Conservation (phyloP, 2,113 vertebrate species). For the Periophthalmus modestus region DNA sequence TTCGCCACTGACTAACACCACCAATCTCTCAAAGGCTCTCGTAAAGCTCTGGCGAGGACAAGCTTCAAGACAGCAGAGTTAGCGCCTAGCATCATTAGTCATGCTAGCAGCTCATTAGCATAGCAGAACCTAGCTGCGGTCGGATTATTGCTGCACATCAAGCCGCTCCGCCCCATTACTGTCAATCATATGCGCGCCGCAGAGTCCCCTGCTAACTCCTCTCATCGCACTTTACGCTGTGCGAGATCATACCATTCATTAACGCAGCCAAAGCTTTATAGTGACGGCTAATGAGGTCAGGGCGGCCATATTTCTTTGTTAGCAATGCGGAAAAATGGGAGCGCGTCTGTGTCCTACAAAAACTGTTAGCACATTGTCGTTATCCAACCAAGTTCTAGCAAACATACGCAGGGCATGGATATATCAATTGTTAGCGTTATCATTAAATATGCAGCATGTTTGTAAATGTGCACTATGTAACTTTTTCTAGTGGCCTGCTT, state of each 20-base stretch:
- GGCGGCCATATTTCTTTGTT: not conserved
- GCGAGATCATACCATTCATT: slow-evolving; percentile 38
- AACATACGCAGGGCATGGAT: no score
- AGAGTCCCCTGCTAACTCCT: slow-evolving; percentile 50
- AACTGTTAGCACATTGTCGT: not conserved
- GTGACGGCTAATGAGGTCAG: slow-evolving; percentile 4
- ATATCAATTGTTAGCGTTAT: not conserved
- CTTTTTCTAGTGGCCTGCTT: no score
- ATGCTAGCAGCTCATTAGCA: slow-evolving; percentile 76
- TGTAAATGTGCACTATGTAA: no score
- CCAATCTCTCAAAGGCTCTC: slow-evolving; percentile 49
- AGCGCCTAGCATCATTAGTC: slow-evolving; percentile 64
- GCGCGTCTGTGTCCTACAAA: not conserved
- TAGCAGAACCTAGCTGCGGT: slow-evolving; percentile 66
- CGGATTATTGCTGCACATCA: slow-evolving; percentile 71
- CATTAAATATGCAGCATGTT: no score
- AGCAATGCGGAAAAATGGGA: not conserved
- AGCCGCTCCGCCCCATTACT: slow-evolving; percentile 68
- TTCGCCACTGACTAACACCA: slow-evolving; percentile 49
- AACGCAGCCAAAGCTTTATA: slow-evolving; percentile 7
- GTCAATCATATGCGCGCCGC: slow-evolving; percentile 59
- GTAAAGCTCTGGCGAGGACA: slow-evolving; percentile 46
- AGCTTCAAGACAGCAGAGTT: slow-evolving; percentile 63
- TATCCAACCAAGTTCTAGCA: not conserved
- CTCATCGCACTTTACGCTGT: slow-evolving; percentile 41